Base-by-base conservation (phyloP, 2,113 vertebrate species). In the Psittacara wagleri region DNA sequence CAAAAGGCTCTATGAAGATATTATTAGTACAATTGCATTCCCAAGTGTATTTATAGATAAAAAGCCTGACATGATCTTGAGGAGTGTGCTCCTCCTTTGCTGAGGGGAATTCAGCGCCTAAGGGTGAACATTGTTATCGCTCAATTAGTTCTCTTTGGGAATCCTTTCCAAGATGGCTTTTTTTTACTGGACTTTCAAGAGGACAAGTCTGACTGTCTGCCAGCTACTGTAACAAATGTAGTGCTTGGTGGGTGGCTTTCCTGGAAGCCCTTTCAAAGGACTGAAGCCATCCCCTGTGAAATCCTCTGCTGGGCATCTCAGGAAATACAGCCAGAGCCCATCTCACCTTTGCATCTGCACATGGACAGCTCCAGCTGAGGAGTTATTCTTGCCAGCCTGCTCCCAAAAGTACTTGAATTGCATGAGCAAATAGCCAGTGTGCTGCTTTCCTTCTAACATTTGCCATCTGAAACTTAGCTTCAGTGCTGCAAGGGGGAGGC, bases 21-120 rank as follows among this genome's bases (percentile, higher is more conserved):
- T 10, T 23, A 1, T 9, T 28, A 81, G 43, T 63, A 18, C 25
- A 64, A 49, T 33, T 11, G 7, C 19, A 2, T 66, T 39, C 55
- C 39, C 37, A 23, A 29, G 17, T 0, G 2, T 5, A 1, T 33
- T 54, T 16, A 1, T 31, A 48, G 59, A 6, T 49, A 41, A 10
- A 9, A 28, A 43, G 27, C 13, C 66, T 62, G 51, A 23, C 2
- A 0, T 1, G 51, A 57, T 35, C 54, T 64, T 10, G 13, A 82
- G 49, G 89, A 41, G n/a, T 7, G 76, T 43, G 54, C 49, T 43
- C 49, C 2, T 59, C 29, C 2, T 2, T 73, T 1, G 0, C 14
- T 5, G 7, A 16, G 31, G 18, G 15, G 15, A 48, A 22, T 29
- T 83, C 69, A 29, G 0, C 0, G 0, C 28, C 0, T 0, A 7